Percentiles rank a stretch among this genome's conserved stretches.
These are phyloP conservation scores for Clepsis dumicolana DNA, from an alignment of 2,888 invertebrate species.

Conservation along the genomic window DNA sequence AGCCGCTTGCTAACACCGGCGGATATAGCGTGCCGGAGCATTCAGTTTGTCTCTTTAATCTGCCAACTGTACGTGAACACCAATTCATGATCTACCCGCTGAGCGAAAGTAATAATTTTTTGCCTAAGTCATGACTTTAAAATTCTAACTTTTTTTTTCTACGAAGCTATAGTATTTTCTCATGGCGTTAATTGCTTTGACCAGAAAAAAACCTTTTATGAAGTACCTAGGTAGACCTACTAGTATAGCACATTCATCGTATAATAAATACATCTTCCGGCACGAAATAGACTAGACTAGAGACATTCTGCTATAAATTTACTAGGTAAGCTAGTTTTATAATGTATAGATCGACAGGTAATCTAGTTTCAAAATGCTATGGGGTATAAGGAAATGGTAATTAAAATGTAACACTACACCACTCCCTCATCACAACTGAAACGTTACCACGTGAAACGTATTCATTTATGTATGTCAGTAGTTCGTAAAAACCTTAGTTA, in stretches of 20 bases:
- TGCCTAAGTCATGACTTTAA: not conserved
- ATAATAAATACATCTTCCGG: no score
- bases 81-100: constrained; percentile 22
- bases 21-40: constrained; percentile 47
- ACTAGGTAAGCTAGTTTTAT: no score
- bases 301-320: no score
- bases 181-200: no score
- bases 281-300: no score
- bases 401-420: not conserved
- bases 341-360: no score
- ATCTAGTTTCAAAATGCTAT: no score
- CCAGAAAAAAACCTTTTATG: no score
- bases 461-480: constrained; percentile 49
- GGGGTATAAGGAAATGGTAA: not conserved
- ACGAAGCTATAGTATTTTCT: no score
- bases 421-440: not conserved
- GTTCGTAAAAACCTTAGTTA: constrained; percentile 56
- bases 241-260: no score
- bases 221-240: no score
- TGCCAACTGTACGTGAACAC: constrained; percentile 52
- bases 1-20: constrained; percentile 69
- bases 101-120: not conserved
- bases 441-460: constrained; percentile 10
- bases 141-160: no score
- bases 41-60: constrained; percentile 72